These are phyloP conservation scores for Arctocebus calabarensis DNA, from an alignment of 2,797 vertebrate species.

Conservation along the genomic window DNA sequence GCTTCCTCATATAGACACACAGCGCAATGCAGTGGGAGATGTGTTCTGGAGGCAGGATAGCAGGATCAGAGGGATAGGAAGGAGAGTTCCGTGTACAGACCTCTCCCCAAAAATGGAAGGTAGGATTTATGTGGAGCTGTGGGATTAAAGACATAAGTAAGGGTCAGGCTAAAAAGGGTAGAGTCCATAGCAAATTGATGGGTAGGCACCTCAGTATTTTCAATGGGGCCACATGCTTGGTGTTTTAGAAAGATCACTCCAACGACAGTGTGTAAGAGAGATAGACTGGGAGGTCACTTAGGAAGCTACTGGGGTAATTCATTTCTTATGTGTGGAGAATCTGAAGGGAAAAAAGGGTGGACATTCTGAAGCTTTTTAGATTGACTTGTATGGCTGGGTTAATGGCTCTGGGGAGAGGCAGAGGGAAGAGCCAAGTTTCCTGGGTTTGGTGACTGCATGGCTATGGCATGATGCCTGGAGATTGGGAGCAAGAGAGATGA, in stretches of 20 bases:
- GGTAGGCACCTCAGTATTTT: neutral
- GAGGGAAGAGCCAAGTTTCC: neutral
- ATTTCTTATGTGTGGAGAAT: neutral
- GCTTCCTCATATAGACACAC: neutral
- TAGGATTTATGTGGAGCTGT: neutral
- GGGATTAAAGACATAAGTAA: neutral
- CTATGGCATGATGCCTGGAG: neutral
- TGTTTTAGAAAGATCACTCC: constrained; percentile 24
- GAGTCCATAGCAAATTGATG: neutral
- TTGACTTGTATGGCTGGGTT: neutral
- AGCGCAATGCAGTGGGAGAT: neutral
- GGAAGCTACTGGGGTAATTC: neutral
- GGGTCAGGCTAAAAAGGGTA: neutral
- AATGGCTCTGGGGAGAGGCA: neutral
- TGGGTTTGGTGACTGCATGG: neutral
- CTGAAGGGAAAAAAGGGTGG: neutral
- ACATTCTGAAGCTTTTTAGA: neutral
- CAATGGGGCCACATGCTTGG: neutral
- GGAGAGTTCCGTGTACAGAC: neutral
- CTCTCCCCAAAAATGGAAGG: neutral
- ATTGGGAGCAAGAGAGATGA: neutral
- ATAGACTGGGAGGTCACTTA: neutral
- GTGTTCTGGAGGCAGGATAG: neutral
- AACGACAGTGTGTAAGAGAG: neutral
- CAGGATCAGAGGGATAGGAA: neutral